Conservation (phyloP, 2,888 invertebrate species). For the Drosophila maculinotata region DNA sequence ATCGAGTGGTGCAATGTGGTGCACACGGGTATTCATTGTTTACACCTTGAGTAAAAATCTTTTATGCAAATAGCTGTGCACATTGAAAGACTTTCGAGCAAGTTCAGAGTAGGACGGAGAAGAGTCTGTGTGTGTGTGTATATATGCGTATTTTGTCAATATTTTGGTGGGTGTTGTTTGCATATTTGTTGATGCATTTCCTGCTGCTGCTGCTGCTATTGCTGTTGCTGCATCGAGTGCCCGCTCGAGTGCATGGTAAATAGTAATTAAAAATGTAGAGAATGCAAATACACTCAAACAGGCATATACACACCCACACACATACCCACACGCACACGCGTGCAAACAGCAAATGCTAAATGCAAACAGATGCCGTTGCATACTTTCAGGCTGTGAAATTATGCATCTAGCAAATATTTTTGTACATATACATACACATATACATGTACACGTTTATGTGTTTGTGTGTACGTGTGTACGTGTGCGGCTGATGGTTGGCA, state of each 20-base stretch:
- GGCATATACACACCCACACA: constrained; percentile 7
- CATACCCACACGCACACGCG: constrained; percentile 3
- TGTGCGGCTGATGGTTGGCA: constrained; percentile 33
- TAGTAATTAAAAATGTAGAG: constrained; percentile 79
- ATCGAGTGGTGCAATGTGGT: constrained; percentile 8
- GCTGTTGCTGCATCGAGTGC: constrained; percentile 45
- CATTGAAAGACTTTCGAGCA: constrained; percentile 7
- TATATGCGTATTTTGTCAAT: constrained; percentile 59
- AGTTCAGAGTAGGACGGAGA: constrained; percentile 3
- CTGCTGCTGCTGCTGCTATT: constrained; percentile 1
- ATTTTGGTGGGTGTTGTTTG: constrained; percentile 62
- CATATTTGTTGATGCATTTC: constrained; percentile 58
- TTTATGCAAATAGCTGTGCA: constrained; percentile 56
- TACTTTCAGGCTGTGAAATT: constrained; percentile 66
- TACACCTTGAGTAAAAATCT: constrained; percentile 62
- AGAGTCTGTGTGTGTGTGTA: constrained; percentile 5
- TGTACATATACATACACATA: constrained; percentile 13
- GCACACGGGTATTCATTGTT: constrained; percentile 46
- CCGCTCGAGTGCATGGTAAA: constrained; percentile 74
- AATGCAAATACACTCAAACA: constrained; percentile 64
- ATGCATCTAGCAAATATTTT: constrained; percentile 65
- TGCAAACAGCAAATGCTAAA: constrained; percentile 55
- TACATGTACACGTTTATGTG: constrained; percentile 1
- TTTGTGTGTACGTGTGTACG: constrained; percentile 9
- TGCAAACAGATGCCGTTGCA: constrained; percentile 64